Conservation (phyloP, 2,797 vertebrate species). For the Dromococcyx pavoninus region DNA sequence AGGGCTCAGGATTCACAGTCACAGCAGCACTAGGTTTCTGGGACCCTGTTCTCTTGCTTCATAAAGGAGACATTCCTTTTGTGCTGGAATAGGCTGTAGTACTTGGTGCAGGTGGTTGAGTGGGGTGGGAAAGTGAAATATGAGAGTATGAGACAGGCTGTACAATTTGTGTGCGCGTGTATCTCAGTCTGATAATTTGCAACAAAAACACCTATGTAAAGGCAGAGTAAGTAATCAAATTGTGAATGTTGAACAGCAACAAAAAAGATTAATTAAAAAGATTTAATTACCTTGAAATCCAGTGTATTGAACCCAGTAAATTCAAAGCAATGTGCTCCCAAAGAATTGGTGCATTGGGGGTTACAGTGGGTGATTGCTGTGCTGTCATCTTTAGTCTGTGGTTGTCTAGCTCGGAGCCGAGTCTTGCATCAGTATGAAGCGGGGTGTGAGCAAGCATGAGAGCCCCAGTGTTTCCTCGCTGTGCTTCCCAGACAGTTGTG, state of each 20-base stretch:
- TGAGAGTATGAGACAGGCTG: background rate
- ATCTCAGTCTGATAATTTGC: background rate
- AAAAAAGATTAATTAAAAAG: too few species aligned
- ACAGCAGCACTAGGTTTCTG: background rate
- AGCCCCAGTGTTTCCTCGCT: background rate
- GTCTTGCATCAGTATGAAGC: background rate
- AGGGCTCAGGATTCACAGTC: background rate
- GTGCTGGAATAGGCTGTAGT: background rate
- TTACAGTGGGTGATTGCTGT: fast-evolving
- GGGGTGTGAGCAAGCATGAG: fast-evolving
- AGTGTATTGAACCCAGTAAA: background rate
- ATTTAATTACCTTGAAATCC: background rate
- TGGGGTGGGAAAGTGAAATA: background rate
- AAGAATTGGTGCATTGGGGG: background rate
- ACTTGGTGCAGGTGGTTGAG: fast-evolving
- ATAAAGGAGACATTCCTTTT: fast-evolving
- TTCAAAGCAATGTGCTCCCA: background rate
- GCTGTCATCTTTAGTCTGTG: background rate
- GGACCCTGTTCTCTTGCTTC: background rate
- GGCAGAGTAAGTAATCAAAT: background rate
- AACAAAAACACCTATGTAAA: background rate
- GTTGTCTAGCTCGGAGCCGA: background rate
- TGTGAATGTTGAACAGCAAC: background rate
- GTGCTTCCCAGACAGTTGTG: fast-evolving
- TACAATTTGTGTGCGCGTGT: fast-evolving